phyloP scores from a whole-genome alignment of 92 coral and sea anemone species.

The Galaxea fascicularis region DNA sequence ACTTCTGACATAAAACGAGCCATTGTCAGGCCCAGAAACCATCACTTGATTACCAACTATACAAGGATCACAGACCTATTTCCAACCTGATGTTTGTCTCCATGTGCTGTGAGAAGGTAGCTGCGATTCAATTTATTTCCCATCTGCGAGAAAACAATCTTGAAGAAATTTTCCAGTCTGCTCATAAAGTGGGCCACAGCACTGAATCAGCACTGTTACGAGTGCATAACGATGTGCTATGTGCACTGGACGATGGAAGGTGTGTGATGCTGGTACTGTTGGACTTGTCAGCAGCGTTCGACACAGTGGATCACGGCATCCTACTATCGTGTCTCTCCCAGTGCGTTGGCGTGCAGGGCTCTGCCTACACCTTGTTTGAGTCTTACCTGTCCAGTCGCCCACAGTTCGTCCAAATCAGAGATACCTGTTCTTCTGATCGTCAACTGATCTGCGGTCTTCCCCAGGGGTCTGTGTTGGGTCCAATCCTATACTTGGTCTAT shows the following conservation, averaged over 20 bases:
- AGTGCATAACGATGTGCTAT: too few species aligned
- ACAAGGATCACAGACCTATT: too few species aligned
- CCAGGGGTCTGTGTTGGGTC: too few species aligned
- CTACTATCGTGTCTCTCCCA: constrained; percentile 21
- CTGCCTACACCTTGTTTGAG: constrained; percentile 13
- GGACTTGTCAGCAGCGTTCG: too few species aligned
- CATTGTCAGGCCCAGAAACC: constrained; percentile 25
- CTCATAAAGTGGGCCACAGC: constrained; percentile 35
- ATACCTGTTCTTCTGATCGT: too few species aligned
- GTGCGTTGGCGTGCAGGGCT: constrained; percentile 13
- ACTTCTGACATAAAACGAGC: constrained; percentile 27
- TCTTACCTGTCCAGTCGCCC: constrained; percentile 12
- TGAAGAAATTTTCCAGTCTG: constrained; percentile 22
- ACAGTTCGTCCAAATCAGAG: constrained; percentile 19
- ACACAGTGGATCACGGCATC: constrained; percentile 14
- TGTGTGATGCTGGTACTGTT: too few species aligned
- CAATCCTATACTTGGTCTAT: constrained; percentile 15
- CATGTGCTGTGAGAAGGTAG: constrained; percentile 34
- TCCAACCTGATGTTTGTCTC: constrained; percentile 38
- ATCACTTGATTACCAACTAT: constrained; percentile 10
- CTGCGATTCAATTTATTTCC: constrained; percentile 27
- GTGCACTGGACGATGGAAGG: too few species aligned
- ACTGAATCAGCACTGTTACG: constrained; percentile 41
- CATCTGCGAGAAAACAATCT: constrained; percentile 15
- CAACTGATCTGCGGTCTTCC: too few species aligned